A percentile compares a stretch with the other conserved stretches of the same genome.
Conservation (phyloP, 1,140 invertebrate genomes). For the Hesperophylax magnus region DNA sequence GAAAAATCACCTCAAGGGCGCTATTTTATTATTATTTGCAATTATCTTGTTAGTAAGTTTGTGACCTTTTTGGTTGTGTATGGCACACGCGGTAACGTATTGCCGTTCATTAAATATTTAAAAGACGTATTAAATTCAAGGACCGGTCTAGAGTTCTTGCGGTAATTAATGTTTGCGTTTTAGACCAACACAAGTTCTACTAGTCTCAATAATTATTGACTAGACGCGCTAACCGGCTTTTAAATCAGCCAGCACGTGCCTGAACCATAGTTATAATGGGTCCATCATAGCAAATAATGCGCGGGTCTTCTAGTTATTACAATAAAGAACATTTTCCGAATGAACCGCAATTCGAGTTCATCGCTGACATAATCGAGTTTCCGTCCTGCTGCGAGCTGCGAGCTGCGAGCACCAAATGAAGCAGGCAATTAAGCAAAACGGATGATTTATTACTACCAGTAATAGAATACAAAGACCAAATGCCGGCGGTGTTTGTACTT, state of each 20-base stretch:
- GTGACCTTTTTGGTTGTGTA: too few relatives aligned
- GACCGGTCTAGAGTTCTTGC: too few relatives aligned
- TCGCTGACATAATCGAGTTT: neutral
- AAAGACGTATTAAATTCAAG: neutral
- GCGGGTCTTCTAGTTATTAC: neutral
- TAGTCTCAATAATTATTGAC: neutral
- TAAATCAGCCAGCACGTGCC: neutral
- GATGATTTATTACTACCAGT: too few relatives aligned
- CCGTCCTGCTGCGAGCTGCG: neutral
- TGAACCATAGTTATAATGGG: neutral
- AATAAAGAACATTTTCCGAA: neutral
- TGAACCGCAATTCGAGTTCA: neutral
- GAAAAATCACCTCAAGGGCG: too few relatives aligned
- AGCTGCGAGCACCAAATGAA: neutral
- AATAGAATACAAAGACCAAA: too few relatives aligned
- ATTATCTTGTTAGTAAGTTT: too few relatives aligned
- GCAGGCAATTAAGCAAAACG: neutral
- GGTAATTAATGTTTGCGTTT: too few relatives aligned
- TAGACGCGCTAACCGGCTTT: neutral
- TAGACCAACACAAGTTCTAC: too few relatives aligned
- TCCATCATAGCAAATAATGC: neutral
- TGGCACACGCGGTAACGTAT: too few relatives aligned
- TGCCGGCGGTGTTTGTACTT: neutral
- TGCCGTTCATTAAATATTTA: neutral
- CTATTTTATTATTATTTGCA: too few relatives aligned